Conservation (phyloP, 2,113 vertebrate species). For the Gorilla gorilla region DNA sequence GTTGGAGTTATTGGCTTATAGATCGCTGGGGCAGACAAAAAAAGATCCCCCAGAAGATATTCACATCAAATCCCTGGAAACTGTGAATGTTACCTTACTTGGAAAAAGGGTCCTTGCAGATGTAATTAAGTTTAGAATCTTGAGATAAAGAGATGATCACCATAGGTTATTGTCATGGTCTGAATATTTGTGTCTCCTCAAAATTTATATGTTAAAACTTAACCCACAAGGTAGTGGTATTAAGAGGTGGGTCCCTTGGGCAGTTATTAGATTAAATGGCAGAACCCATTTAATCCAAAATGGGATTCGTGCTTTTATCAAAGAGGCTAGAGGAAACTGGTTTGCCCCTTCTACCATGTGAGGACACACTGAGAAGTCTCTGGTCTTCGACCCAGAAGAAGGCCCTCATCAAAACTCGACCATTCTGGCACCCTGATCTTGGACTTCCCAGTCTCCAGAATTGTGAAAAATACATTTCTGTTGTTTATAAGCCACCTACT, state of each 20-base stretch:
- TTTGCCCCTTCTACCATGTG: not conserved
- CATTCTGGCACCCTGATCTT: rapidly evolving
- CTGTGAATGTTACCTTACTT: not conserved
- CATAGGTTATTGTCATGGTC: not conserved
- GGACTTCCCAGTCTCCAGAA: not conserved
- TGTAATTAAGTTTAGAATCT: not conserved
- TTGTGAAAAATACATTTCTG: not conserved
- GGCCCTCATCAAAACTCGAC: not conserved
- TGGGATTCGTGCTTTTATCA: not conserved
- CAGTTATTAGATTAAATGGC: not conserved
- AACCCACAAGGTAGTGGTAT: not conserved
- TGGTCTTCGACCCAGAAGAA: not conserved
- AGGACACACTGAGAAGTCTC: not conserved
- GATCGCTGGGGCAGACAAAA: not conserved
- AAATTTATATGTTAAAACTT: not conserved
- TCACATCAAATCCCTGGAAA: not conserved
- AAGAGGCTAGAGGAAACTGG: not conserved
- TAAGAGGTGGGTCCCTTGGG: not conserved
- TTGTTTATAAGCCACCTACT: not conserved
- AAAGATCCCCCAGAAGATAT: not conserved
- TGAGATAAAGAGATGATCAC: not conserved
- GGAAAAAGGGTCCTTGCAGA: not conserved
- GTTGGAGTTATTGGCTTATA: not conserved
- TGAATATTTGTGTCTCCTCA: not conserved
- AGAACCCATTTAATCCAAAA: not conserved